These are phyloP conservation scores for Philhelius pedissequus DNA, from an alignment of 2,888 invertebrate species.

Conservation along the genomic window DNA sequence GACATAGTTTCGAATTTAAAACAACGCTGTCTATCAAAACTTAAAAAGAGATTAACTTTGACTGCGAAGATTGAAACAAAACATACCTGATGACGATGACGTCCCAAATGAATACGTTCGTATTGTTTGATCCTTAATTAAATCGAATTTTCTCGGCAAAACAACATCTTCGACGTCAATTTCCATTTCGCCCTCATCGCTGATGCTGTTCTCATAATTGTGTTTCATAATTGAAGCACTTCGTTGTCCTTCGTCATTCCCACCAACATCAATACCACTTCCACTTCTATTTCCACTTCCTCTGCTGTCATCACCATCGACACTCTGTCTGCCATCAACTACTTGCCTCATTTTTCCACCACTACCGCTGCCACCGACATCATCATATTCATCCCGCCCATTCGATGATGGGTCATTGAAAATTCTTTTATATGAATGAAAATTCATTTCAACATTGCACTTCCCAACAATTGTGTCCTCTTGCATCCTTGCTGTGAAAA, in stretches of 20 bases:
- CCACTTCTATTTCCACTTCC: not conserved
- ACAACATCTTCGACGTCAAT: constrained; percentile 72
- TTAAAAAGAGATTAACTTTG: not conserved
- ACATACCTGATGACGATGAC: constrained; percentile 70
- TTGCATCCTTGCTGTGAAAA: constrained; percentile 75
- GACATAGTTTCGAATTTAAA: not conserved
- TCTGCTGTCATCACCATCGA: constrained; percentile 4
- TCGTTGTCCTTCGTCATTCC: not conserved
- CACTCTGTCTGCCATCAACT: not conserved
- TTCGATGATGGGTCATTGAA: not conserved
- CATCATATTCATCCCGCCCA: constrained; percentile 4
- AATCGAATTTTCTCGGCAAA: constrained; percentile 75
- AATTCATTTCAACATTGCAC: constrained; percentile 75
- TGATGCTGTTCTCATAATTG: constrained; percentile 32
- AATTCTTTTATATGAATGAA: constrained; percentile 72
- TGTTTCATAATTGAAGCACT: constrained; percentile 13
- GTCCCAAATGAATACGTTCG: constrained; percentile 74
- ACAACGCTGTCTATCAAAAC: not conserved
- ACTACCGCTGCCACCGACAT: constrained; percentile 19
- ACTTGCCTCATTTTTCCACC: not conserved
- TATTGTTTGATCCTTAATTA: constrained; percentile 73
- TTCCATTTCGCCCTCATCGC: constrained; percentile 71
- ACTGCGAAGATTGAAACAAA: not conserved
- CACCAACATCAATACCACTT: not conserved
- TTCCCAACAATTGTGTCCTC: constrained; percentile 73